Conservation (phyloP, 2,797 vertebrate genomes). For the Pseudochaenichthys georgianus region DNA sequence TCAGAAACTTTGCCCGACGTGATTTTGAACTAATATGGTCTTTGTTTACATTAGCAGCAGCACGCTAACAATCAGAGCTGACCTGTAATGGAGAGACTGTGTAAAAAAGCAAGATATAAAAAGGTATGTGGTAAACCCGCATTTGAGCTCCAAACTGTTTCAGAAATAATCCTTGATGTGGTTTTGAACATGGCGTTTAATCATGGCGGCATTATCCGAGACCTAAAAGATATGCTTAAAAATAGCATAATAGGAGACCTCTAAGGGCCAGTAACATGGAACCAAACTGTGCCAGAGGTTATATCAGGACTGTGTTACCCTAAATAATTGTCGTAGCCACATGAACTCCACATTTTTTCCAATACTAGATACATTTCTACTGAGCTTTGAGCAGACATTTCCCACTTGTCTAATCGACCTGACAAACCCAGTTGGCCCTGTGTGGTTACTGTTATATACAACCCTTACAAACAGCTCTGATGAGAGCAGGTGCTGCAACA, state of each 20-base stretch:
- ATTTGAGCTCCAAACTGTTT: too few relatives aligned
- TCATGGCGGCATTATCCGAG: too few relatives aligned
- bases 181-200: too few relatives aligned
- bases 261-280: conserved; percentile 28
- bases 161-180: too few relatives aligned
- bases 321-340: neutral
- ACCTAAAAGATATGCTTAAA: too few relatives aligned
- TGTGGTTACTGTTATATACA: conserved; percentile 25
- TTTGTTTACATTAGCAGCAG: too few relatives aligned
- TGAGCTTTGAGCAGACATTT: conserved; percentile 14
- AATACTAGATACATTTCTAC: conserved; percentile 14
- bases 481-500: conserved; percentile 24
- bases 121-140: too few relatives aligned
- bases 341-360: conserved; percentile 3
- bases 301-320: conserved; percentile 11
- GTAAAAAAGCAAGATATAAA: too few relatives aligned
- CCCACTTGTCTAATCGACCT: conserved; percentile 24
- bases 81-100: too few relatives aligned
- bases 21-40: too few relatives aligned
- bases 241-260: neutral
- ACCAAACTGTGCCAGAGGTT: neutral
- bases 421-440: conserved; percentile 18
- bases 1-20: too few relatives aligned
- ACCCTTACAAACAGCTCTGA: conserved; percentile 31
- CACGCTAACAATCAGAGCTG: too few relatives aligned